phyloP scores from a whole-genome alignment of 2,113 vertebrate species.

The Melospiza melodia region DNA sequence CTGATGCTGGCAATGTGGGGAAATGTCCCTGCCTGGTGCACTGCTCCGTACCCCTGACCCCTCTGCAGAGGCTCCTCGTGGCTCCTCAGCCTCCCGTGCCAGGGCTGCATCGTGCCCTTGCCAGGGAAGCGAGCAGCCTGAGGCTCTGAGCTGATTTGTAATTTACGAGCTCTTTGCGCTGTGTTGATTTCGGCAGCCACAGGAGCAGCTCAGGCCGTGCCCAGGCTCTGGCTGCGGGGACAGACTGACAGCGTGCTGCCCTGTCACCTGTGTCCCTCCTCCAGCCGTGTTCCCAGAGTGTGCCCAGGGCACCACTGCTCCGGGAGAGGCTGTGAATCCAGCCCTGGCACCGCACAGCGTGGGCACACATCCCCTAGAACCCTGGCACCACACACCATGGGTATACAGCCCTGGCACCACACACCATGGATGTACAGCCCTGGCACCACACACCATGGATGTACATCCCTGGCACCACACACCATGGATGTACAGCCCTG shows the following conservation, averaged over 20 bases:
- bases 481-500: too few species aligned
- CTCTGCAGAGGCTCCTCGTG: background rate
- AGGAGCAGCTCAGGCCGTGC: background rate
- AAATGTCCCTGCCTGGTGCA: background rate
- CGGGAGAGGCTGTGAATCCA: background rate
- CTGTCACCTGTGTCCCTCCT: background rate
- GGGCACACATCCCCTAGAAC: too few species aligned
- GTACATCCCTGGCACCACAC: too few species aligned
- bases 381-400: too few species aligned
- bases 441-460: too few species aligned
- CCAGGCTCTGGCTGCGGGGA: background rate
- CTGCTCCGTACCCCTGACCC: background rate
- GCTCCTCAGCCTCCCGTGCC: accelerated
- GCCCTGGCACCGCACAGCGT: too few species aligned
- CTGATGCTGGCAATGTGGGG: background rate
- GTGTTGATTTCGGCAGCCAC: background rate
- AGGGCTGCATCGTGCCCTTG: accelerated
- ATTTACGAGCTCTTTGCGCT: background rate
- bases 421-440: too few species aligned
- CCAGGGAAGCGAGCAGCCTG: background rate
- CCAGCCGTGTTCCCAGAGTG: accelerated
- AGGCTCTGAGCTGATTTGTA: background rate
- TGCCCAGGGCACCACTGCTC: accelerated
- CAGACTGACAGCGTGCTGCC: background rate
- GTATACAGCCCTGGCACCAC: too few species aligned